Evolutionary conservation across 1,140 invertebrate genomes (phyloP), one percentile per base, ranked within the genome.

Genomic region (Panagrolaimus sp.): DNA sequence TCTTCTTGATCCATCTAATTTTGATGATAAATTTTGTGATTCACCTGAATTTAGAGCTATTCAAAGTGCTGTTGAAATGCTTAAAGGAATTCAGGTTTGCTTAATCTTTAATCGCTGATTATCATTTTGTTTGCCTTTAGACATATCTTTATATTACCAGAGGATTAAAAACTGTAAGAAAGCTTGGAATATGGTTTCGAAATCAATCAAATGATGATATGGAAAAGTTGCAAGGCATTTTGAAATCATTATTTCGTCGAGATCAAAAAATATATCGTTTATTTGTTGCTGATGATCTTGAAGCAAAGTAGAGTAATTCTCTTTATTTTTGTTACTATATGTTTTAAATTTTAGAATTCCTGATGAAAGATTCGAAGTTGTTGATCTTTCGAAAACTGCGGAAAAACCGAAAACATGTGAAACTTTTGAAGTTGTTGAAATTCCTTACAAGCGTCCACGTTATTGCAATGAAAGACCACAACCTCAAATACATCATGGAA

Each of bases 81-180:
- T 38, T 38, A 38, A 38, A 38, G 32, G 32, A 38, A 38, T 38
- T 7, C 32, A 38, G 32, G 32, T 38, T 38, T 38, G 32, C 7
- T 38, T 38, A 2, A 38, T 38, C 7, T 38, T 38, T 38, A 58
- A 28, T 21, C 48, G 7, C 26, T 52, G 48, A 24, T 21, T 24
- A 52, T 58, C 21, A 21, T 58, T 21, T 26, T 21, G 17, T 21
- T 26, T 58, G 17, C n/a, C n/a, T 58, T 21, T 28, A 58, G 21
- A 58, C 52, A 21, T 58, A 58, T 21, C 21, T 58, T n/a, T 58
- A 58, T 21, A n/a, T 21, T 26, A 58, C 52, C 10, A 21, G 52
- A 10, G 52, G 52, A 28, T 28, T 58, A 2, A 58, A 58, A 28
- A 58, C 52, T 21, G 21, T 58, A 12, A 58, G 28, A 17, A 21